Evolutionary conservation across 2,113 vertebrate species (phyloP), one percentile per base, ranked within the genome.

Genomic region (Climacteris rufus): DNA sequence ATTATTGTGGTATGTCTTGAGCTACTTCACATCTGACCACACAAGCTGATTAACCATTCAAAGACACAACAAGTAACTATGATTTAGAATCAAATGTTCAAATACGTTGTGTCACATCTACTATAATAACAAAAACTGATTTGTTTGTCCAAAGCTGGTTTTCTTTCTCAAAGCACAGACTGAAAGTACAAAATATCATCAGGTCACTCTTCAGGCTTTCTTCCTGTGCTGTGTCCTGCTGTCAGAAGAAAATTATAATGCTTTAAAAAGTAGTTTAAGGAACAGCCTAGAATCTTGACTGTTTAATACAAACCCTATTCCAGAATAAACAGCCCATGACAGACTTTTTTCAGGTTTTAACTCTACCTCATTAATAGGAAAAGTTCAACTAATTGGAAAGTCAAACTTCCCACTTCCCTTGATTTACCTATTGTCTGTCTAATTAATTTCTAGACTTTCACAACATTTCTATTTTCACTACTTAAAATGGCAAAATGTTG

Each of bases 361-460:
- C 23, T 69, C 68, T 78, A 60, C 20, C 37, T 87, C 61, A 50
- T 92, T 90, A 90, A 92, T 13, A 56, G 80, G 49, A 88, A 93
- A 82, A 93, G 28, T 64, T 70, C 18, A 22, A 57, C n/a, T 93
- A 96, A 94, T 23, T 94, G 42, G 33, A 44, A 83, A 93, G 86
- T 61, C 90, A 88, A 54, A 68, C 63, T 65, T 89, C 16, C 14
- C 44, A 53, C n/a, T 59, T 64, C 56, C 16, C 15, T 79, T 59
- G 20, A 27, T 71, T 65, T 52, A 82, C 33, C 50, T 81, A 63
- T 40, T 50, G 68, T 65, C n/a, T 53, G 91, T 93, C 74, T 93
- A 94, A 94, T 40, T n/a, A 93, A 90, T 76, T 61, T 68, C n/a
- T 66, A 66, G 23, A 56, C 75, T 92, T 91, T 54, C 66, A 91